Evolutionary conservation across 1,140 invertebrate genomes (phyloP).

Genomic region (Dryas iulia): DNA sequence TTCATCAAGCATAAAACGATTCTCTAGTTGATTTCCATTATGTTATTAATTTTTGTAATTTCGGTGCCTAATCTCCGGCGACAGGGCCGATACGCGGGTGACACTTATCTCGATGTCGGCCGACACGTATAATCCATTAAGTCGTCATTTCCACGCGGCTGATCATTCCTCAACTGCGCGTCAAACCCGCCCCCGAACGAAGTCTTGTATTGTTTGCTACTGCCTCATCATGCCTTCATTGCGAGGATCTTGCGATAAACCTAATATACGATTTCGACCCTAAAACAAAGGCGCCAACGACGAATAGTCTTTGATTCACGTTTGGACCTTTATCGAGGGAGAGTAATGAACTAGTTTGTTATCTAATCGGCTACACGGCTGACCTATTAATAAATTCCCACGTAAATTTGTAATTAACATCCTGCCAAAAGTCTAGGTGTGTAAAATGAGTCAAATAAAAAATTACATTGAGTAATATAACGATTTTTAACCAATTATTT

Average conservation of each 20-base stretch:
- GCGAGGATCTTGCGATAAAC: conserved; percentile 47
- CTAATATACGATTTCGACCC: conserved; percentile 39
- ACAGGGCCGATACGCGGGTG: conserved; percentile 64
- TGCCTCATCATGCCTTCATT: conserved; percentile 57
- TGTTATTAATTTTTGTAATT: conserved; percentile 77
- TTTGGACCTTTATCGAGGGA: conserved; percentile 46
- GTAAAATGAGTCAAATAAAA: conserved; percentile 11
- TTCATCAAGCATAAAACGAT: conserved; percentile 63
- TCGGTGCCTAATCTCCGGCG: conserved; percentile 69
- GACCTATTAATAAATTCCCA: conserved; percentile 75
- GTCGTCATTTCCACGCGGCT: conserved; percentile 76
- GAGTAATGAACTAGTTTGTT: conserved; percentile 74
- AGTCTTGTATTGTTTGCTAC: conserved; percentile 70
- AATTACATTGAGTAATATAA: conserved; percentile 5
- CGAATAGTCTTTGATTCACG: conserved; percentile 6
- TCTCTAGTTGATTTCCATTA: conserved; percentile 66
- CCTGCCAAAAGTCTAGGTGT: conserved; percentile 37
- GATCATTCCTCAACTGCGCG: conserved; percentile 76
- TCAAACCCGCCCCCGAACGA: conserved; percentile 65
- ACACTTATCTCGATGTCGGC: conserved; percentile 75
- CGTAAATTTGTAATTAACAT: conserved; percentile 74
- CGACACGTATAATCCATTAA: conserved; percentile 79
- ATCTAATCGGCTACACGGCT: conserved; percentile 71
- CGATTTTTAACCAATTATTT: conserved; percentile 9
- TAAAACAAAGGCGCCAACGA: conserved; percentile 44